Conservation (phyloP, 2,888 invertebrate genomes). For the Polydrusus pterygomalis region DNA sequence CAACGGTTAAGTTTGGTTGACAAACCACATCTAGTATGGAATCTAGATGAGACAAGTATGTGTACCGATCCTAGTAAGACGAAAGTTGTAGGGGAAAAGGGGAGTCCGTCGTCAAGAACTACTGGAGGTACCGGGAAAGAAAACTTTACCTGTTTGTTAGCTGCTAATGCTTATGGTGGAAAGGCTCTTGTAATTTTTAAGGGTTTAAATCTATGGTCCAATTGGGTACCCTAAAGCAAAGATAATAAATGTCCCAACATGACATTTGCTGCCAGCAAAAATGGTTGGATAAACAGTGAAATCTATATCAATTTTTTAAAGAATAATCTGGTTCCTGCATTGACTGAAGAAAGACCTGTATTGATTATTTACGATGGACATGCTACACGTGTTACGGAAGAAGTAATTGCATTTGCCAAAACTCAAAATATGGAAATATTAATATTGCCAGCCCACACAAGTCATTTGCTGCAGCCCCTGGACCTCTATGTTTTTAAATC, state of each 20-base stretch:
- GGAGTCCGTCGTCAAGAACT: conserved; percentile 20
- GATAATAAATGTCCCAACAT: conserved; percentile 1
- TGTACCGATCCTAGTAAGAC: conserved; percentile 31
- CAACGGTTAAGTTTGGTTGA: conserved; percentile 16
- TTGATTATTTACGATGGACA: conserved; percentile 32
- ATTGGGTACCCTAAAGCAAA: conserved; percentile 23
- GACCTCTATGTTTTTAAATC: conserved; percentile 57
- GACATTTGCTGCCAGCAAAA: conserved; percentile 26
- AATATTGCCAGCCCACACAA: conserved; percentile 55
- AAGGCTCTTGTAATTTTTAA: conserved; percentile 19
- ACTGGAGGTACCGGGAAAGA: conserved; percentile 25
- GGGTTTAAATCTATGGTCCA: conserved; percentile 26
- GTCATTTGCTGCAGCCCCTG: conserved; percentile 58
- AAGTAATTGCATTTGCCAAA: conserved; percentile 2
- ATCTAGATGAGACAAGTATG: conserved; percentile 28
- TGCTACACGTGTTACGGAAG: conserved; percentile 34
- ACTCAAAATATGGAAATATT: conserved; percentile 25
- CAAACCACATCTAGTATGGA: conserved; percentile 37
- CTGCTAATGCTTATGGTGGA: conserved; percentile 28
- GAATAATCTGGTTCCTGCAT: conserved; percentile 12
- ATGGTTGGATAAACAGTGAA: conserved; percentile 27
- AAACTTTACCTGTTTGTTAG: conserved; percentile 35
- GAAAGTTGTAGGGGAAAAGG: conserved; percentile 36
- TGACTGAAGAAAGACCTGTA: conserved; percentile 24
- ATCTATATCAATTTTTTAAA: conserved; percentile 19